These are phyloP conservation scores for Hoplostethus atlanticus DNA, from an alignment of 2,797 vertebrate species.

Conservation along the genomic window DNA sequence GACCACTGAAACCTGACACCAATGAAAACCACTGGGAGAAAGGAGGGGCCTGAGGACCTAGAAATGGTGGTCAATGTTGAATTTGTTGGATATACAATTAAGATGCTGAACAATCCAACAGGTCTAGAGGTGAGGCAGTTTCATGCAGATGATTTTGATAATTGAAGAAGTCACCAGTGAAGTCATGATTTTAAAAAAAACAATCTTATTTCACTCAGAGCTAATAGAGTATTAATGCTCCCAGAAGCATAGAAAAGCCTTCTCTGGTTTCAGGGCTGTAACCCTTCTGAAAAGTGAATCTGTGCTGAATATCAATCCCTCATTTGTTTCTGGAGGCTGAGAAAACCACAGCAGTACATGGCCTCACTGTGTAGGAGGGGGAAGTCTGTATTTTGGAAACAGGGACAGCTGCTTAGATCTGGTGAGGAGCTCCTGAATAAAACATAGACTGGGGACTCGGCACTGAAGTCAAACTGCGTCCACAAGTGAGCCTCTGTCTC, in stretches of 20 bases:
- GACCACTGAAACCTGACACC: slow-evolving; percentile 59
- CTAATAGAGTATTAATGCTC: slow-evolving; percentile 29
- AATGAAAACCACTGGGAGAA: slow-evolving; percentile 21
- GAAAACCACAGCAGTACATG: slow-evolving; percentile 48
- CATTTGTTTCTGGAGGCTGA: slow-evolving; percentile 51
- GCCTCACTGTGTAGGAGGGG: slow-evolving; percentile 36
- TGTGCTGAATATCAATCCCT: slow-evolving; percentile 55
- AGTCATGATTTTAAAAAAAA: slow-evolving; percentile 18
- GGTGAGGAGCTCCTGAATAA: slow-evolving; percentile 75
- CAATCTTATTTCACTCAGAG: slow-evolving; percentile 35
- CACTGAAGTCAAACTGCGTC: slow-evolving; percentile 68
- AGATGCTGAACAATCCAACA: slow-evolving; percentile 14
- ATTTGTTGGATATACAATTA: slow-evolving; percentile 32
- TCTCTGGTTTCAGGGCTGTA: slow-evolving; percentile 1
- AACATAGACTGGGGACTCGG: slow-evolving; percentile 64
- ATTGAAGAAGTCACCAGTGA: slow-evolving; percentile 6
- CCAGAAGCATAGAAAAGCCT: slow-evolving; percentile 32
- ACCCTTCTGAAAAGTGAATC: slow-evolving; percentile 45
- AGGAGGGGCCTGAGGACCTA: slow-evolving; percentile 20
- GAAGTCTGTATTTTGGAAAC: slow-evolving; percentile 48
- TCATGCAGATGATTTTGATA: slow-evolving; percentile 18
- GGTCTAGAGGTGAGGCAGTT: not conserved
- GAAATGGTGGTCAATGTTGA: slow-evolving; percentile 4
- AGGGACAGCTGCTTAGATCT: slow-evolving; percentile 69
- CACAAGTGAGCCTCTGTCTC: slow-evolving; percentile 77